These are phyloP conservation scores for Garra rufa DNA, from an alignment of 2,113 vertebrate species.

Conservation along the genomic window DNA sequence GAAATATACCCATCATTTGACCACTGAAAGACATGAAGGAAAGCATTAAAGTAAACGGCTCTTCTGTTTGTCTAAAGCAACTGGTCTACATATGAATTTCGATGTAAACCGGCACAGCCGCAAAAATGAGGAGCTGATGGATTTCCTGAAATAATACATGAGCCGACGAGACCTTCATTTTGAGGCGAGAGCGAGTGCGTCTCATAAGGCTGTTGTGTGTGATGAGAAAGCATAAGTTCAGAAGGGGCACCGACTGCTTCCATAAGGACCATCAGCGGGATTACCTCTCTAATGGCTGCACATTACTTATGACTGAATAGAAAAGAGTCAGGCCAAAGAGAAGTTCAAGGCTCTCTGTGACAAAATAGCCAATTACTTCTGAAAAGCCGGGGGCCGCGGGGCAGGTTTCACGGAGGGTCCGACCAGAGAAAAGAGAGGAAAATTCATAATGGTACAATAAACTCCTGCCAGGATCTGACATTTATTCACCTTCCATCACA, in stretches of 20 bases:
- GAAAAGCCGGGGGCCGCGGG: neutral
- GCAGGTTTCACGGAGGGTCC: slow-evolving; percentile 13
- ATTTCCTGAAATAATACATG: slow-evolving; percentile 26
- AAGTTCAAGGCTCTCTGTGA: slow-evolving; percentile 17
- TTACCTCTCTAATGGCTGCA: slow-evolving; percentile 20
- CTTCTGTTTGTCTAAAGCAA: neutral
- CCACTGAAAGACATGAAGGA: too few species aligned
- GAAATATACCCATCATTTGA: neutral
- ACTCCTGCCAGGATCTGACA: slow-evolving; percentile 7
- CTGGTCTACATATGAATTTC: neutral
- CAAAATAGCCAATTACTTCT: slow-evolving; percentile 39
- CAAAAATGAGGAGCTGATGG: slow-evolving; percentile 11
- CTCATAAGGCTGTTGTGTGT: neutral
- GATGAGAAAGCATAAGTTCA: neutral
- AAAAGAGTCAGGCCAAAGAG: neutral
- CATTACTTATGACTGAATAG: slow-evolving; percentile 20
- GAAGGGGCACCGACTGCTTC: neutral
- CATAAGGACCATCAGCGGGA: neutral
- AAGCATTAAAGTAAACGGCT: neutral
- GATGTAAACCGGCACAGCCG: neutral
- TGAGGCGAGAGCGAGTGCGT: neutral
- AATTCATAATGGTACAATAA: slow-evolving; percentile 24
- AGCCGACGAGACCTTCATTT: neutral
- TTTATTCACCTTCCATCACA: slow-evolving; percentile 23
- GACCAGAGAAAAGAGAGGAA: neutral